Percentiles rank a stretch among this genome's conserved stretches.
phyloP scores from a whole-genome alignment of 2,888 invertebrate species.

The Drosophila mettleri region DNA sequence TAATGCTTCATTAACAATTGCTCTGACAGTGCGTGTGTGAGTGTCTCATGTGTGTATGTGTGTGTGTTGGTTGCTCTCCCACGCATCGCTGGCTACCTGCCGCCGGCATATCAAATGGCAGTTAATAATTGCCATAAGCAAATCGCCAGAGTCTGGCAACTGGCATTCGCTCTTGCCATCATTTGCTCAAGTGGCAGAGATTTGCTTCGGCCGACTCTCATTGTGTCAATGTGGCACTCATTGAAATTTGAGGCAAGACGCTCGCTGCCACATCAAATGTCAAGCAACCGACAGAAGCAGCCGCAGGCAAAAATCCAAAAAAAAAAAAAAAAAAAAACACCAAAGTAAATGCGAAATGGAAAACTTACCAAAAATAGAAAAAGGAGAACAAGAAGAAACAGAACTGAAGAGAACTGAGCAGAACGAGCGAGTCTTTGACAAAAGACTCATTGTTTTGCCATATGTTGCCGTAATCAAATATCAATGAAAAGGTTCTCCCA shows the following conservation, averaged over 20 bases:
- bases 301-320: constrained; percentile 20
- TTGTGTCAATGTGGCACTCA: constrained; percentile 58
- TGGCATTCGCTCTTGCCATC: constrained; percentile 17
- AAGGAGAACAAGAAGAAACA: not conserved
- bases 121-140: constrained; percentile 56
- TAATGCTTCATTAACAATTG: constrained; percentile 73
- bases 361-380: constrained; percentile 17
- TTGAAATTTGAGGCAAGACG: constrained; percentile 68
- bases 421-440: constrained; percentile 38
- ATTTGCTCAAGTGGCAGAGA: constrained; percentile 64
- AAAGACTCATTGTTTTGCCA: constrained; percentile 66
- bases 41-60: constrained; percentile 10
- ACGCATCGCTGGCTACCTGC: constrained; percentile 63
- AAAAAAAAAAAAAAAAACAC: constrained; percentile 10
- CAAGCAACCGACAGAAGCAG: constrained; percentile 53
- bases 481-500: constrained; percentile 56
- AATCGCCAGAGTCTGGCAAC: constrained; percentile 36
- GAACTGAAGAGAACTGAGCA: constrained; percentile 1
- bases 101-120: constrained; percentile 66
- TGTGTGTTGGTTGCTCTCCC: constrained; percentile 31
- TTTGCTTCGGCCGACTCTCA: constrained; percentile 21
- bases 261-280: constrained; percentile 64
- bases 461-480: constrained; percentile 67
- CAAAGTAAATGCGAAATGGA: constrained; percentile 10
- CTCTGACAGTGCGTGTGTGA: constrained; percentile 5